Percentiles rank a stretch among this genome's conserved stretches.
Conservation (phyloP, 2,113 vertebrate genomes). For the Gymnogyps californianus region DNA sequence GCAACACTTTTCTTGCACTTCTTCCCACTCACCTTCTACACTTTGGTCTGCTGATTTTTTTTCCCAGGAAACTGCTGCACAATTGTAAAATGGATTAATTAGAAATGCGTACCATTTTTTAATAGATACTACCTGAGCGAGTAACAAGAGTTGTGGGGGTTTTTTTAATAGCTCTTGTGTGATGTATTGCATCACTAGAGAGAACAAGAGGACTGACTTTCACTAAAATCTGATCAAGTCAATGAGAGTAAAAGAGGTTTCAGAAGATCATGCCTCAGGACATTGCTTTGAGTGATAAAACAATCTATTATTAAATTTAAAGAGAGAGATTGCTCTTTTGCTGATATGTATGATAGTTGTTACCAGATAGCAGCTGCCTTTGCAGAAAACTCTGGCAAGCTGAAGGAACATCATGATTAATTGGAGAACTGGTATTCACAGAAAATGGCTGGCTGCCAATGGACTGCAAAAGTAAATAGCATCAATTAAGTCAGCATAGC, state of each 20-base stretch:
- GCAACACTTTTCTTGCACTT: neutral
- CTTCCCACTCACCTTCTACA: neutral
- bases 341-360: neutral
- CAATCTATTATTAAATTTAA: neutral
- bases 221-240: neutral
- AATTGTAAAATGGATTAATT: neutral
- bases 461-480: constrained; percentile 12
- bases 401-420: neutral
- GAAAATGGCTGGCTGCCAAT: constrained; percentile 22
- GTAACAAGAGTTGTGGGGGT: neutral
- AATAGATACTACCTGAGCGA: neutral
- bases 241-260: neutral
- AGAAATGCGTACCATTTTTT: neutral
- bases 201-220: neutral
- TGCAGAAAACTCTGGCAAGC: neutral
- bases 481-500: constrained; percentile 20
- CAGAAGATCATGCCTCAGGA: neutral
- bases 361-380: constrained; percentile 24
- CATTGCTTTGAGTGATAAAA: neutral
- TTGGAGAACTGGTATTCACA: constrained; percentile 8
- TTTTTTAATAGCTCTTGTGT: neutral
- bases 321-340: neutral
- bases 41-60: neutral
- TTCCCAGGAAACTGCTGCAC: neutral
- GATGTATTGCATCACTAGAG: neutral